Evolutionary conservation across 2,113 vertebrate genomes (phyloP).

Genomic region (Sturnus vulgaris): DNA sequence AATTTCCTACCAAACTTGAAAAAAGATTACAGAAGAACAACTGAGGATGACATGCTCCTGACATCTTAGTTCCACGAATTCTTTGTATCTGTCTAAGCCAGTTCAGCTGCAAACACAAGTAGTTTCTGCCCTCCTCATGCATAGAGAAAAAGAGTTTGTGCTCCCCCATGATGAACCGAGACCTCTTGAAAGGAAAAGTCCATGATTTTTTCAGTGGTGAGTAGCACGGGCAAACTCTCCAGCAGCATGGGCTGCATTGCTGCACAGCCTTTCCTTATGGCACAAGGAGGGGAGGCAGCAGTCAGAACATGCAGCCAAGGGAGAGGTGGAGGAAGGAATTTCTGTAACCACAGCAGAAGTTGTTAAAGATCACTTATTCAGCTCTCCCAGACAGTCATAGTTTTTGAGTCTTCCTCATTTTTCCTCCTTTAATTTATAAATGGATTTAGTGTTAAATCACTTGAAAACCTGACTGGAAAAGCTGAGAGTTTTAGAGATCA

Average conservation of each 20-base stretch:
- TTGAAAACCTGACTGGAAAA: not conserved
- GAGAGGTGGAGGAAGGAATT: not conserved
- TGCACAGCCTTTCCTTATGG: not conserved
- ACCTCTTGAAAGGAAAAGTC: not conserved
- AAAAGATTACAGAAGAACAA: not conserved
- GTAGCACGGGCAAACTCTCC: not conserved
- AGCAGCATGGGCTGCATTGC: not conserved
- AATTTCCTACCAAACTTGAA: not conserved
- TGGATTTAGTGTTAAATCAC: rapidly evolving
- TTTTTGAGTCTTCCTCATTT: not conserved
- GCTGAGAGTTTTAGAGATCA: not conserved
- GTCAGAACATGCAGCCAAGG: not conserved
- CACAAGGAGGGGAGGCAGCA: not conserved
- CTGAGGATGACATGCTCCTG: not conserved
- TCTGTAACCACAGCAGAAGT: not conserved
- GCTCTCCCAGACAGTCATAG: not conserved
- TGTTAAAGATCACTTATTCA: not conserved
- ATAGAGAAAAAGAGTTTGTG: not conserved
- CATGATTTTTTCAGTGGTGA: not conserved
- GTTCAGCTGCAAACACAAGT: not conserved
- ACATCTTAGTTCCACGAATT: not conserved
- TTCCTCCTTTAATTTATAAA: not conserved
- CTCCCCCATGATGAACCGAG: rapidly evolving
- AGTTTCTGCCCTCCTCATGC: not conserved
- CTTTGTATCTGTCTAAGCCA: not conserved